Conservation (phyloP, 2,888 invertebrate genomes). For the Hyles lineata region DNA sequence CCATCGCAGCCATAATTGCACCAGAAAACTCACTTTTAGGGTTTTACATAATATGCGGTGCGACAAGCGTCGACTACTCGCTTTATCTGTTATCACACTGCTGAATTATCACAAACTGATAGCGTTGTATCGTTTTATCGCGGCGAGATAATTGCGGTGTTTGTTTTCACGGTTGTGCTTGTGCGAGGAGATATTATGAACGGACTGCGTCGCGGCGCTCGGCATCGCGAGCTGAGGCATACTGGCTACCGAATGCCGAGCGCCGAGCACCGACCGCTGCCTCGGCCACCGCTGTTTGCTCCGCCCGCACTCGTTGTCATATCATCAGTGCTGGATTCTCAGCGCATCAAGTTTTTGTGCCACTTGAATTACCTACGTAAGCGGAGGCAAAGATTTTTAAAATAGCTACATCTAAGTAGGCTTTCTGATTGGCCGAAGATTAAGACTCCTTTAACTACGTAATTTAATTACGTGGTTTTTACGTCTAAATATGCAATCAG, state of each 20-base stretch:
- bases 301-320: slow-evolving; percentile 45
- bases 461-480: background rate
- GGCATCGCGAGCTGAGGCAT: slow-evolving; percentile 63
- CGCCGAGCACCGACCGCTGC: slow-evolving; percentile 33
- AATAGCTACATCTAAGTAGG: background rate
- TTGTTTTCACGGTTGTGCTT: slow-evolving; percentile 68
- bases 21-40: slow-evolving; percentile 57
- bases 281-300: slow-evolving; percentile 28
- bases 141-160: slow-evolving; percentile 74
- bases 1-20: slow-evolving; percentile 72
- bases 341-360: slow-evolving; percentile 30
- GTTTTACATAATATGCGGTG: slow-evolving; percentile 78
- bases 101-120: slow-evolving; percentile 75
- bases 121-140: slow-evolving; percentile 76
- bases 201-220: slow-evolving; percentile 59
- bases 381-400: background rate
- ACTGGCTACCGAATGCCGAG: slow-evolving; percentile 55
- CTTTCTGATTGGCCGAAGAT: background rate
- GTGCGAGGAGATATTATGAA: slow-evolving; percentile 42
- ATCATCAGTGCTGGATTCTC: slow-evolving; percentile 35
- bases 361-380: background rate
- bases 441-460: background rate
- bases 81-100: slow-evolving; percentile 81
- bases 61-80: slow-evolving; percentile 72
- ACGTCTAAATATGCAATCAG: background rate